Conservation (phyloP, 2,113 vertebrate species). For the Mus pahari region DNA sequence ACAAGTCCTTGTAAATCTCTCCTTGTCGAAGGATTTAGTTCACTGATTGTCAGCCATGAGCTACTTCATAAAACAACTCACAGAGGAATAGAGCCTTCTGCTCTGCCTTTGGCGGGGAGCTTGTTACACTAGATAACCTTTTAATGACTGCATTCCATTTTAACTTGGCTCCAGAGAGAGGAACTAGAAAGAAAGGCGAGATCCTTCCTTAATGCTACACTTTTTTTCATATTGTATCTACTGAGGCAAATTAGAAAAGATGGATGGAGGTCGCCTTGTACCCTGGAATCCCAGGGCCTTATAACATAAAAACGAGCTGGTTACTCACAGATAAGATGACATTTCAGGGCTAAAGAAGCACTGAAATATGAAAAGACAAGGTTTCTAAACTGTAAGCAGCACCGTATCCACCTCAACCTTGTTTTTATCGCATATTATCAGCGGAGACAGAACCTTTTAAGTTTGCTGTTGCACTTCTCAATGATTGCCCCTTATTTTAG, state of each 20-base stretch:
- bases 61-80: conserved; percentile 86
- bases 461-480: not conserved
- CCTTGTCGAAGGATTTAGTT: conserved; percentile 87
- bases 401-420: not conserved
- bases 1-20: conserved; percentile 87
- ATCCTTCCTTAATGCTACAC: conserved; percentile 71
- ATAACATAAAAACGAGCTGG: conserved; percentile 60
- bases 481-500: conserved; percentile 24
- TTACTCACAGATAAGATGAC: conserved; percentile 31
- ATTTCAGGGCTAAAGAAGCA: conserved; percentile 27
- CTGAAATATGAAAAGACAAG: conserved; percentile 42
- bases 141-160: conserved; percentile 84
- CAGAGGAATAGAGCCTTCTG: conserved; percentile 82
- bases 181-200: conserved; percentile 64
- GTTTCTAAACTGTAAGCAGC: conserved; percentile 41
- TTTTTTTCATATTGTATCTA: conserved; percentile 77
- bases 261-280: conserved; percentile 52
- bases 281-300: conserved; percentile 65
- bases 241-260: conserved; percentile 80
- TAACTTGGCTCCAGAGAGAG: conserved; percentile 76
- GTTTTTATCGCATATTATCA: conserved; percentile 8
- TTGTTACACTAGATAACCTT: conserved; percentile 85
- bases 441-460: not conserved
- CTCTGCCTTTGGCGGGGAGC: conserved; percentile 78
- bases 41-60: conserved; percentile 85